Percentiles rank a stretch among this genome's conserved stretches.
These are phyloP conservation scores for Cantharis nigra DNA, from an alignment of 2,888 invertebrate genomes.

Conservation along the genomic window DNA sequence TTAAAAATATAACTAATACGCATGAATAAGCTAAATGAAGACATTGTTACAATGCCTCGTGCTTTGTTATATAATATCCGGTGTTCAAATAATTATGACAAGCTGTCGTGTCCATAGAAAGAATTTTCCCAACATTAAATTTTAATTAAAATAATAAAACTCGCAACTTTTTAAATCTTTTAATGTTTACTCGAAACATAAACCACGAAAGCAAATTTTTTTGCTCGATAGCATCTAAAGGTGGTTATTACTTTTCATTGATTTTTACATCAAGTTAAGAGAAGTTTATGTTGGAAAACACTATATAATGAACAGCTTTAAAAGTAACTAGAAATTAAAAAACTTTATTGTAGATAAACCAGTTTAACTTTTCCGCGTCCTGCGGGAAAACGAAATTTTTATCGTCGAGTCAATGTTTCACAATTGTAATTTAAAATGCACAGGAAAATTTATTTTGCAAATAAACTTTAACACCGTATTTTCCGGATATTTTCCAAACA, in stretches of 20 bases:
- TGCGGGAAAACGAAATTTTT: not conserved
- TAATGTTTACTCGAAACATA: not conserved
- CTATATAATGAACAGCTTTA: not conserved
- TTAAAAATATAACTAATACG: conserved; percentile 1
- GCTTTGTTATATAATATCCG: not conserved
- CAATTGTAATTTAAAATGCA: not conserved
- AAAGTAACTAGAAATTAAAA: not conserved
- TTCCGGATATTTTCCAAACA: not conserved
- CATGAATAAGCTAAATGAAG: not conserved
- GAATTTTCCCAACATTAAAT: not conserved
- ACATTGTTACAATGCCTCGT: not conserved
- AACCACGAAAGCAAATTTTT: not conserved
- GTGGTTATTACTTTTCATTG: not conserved
- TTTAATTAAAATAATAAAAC: not conserved
- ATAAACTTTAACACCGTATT: not conserved
- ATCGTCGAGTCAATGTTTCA: not conserved
- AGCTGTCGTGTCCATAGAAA: not conserved
- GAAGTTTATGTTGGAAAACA: not conserved
- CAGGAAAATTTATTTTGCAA: not conserved
- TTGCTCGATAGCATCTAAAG: not conserved
- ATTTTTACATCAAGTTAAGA: not conserved
- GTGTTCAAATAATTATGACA: not conserved
- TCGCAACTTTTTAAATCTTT: not conserved
- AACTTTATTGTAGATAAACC: not conserved
- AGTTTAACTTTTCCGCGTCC: not conserved